Conservation (phyloP, 2,888 invertebrate species). For the Eupithecia dodoneata region DNA sequence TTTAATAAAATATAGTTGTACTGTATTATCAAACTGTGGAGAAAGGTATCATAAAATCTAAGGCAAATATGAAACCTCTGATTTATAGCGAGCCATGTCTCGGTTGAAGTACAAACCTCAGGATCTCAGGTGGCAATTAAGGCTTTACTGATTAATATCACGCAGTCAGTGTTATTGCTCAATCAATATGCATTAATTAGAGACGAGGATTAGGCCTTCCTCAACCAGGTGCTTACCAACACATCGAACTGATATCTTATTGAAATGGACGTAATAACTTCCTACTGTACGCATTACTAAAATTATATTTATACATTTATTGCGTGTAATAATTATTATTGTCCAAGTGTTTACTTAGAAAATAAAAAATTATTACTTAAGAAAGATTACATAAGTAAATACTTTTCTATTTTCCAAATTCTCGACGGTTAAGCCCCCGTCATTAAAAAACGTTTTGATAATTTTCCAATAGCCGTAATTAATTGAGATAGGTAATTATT, state of each 20-base stretch:
- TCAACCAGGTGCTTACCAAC: not conserved
- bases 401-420: not conserved
- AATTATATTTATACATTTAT: too few species aligned
- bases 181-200: constrained; percentile 19
- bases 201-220: not conserved
- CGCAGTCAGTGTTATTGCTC: constrained; percentile 6
- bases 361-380: not conserved
- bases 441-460: not conserved
- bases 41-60: not conserved
- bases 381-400: not conserved
- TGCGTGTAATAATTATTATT: too few species aligned
- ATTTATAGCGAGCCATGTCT: not conserved
- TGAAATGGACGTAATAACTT: not conserved
- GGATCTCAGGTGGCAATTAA: constrained; percentile 16
- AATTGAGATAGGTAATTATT: not conserved
- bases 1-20: not conserved
- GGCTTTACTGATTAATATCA: constrained; percentile 16
- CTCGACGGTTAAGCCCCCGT: not conserved
- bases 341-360: too few species aligned
- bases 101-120: not conserved
- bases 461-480: not conserved
- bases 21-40: not conserved
- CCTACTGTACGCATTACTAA: not conserved
- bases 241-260: not conserved
- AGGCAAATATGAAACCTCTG: not conserved